These are phyloP conservation scores for Piaya cayana DNA, from an alignment of 2,113 vertebrate genomes.

Conservation along the genomic window DNA sequence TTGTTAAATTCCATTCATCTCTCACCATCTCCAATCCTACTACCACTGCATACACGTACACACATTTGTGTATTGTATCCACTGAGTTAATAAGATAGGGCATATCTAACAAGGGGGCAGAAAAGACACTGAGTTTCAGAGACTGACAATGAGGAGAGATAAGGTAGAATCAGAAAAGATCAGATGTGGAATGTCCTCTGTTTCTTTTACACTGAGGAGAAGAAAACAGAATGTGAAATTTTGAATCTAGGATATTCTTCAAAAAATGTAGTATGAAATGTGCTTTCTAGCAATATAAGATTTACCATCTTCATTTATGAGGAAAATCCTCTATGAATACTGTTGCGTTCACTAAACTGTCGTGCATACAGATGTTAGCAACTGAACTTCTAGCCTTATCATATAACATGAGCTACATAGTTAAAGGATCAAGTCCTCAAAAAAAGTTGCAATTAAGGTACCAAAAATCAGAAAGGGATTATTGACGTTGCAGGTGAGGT, in stretches of 20 bases:
- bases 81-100: background rate
- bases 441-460: background rate
- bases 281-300: background rate
- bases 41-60: background rate
- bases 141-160: background rate
- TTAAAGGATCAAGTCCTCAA: background rate
- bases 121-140: background rate
- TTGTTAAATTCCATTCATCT: background rate
- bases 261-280: background rate
- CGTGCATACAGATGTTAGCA: background rate
- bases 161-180: background rate
- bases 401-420: background rate
- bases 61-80: background rate
- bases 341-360: background rate
- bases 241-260: background rate
- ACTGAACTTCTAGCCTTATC: background rate
- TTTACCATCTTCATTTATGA: background rate
- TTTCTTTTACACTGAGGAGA: background rate
- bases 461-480: background rate
- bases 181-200: background rate
- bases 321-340: background rate
- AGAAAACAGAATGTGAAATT: background rate
- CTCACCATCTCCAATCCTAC: background rate
- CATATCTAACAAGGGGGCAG: background rate
- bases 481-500: background rate